Conservation (phyloP, 1,140 invertebrate genomes). For the Drosophila bocqueti region DNA sequence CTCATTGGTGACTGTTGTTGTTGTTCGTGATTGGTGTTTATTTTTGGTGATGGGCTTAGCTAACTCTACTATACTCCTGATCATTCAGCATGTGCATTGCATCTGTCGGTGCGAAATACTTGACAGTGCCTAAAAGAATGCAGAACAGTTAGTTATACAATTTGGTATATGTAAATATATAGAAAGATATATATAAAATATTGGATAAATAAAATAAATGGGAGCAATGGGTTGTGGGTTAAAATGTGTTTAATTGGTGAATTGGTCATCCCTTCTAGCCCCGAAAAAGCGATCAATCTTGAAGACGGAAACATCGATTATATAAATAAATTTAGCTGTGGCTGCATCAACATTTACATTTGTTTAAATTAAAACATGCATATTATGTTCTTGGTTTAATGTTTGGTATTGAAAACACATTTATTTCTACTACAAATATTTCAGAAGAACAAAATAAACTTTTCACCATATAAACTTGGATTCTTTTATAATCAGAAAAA, state of each 20-base stretch:
- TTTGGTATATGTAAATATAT: conserved; percentile 5
- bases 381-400: neutral
- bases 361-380: conserved; percentile 2
- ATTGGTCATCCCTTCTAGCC: neutral
- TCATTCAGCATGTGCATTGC: conserved; percentile 87
- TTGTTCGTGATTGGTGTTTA: conserved; percentile 38
- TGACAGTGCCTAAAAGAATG: conserved; percentile 83
- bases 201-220: conserved; percentile 5
- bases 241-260: neutral
- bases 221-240: neutral
- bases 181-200: neutral
- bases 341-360: neutral
- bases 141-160: conserved; percentile 59
- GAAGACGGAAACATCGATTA: too few relatives aligned
- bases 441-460: neutral
- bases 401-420: neutral
- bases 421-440: neutral
- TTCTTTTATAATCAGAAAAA: neutral
- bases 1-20: conserved; percentile 43
- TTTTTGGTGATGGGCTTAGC: conserved; percentile 57
- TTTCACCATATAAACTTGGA: neutral
- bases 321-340: neutral
- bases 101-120: conserved; percentile 87
- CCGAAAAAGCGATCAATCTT: neutral
- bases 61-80: conserved; percentile 82